Percentiles rank a stretch among this genome's conserved stretches.
phyloP scores from a whole-genome alignment of 1,140 invertebrate genomes.

The Chionoecetes opilio region DNA sequence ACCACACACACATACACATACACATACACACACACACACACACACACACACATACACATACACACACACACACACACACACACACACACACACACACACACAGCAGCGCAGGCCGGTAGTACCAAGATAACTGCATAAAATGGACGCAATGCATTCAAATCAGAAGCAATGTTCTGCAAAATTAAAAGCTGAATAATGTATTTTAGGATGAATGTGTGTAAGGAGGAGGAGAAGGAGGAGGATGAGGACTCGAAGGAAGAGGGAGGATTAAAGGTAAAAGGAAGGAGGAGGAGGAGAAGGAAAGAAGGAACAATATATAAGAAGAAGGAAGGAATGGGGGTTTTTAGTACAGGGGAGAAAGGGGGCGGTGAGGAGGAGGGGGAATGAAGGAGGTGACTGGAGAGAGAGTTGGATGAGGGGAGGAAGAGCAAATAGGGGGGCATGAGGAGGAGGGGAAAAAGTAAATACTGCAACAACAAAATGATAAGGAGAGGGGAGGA shows the following conservation, averaged over 20 bases:
- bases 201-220: not conserved
- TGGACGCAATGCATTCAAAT: not conserved
- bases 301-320: not conserved
- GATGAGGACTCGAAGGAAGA: not conserved
- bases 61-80: constrained; percentile 21
- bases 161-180: not conserved
- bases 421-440: not conserved
- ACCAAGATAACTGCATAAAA: too few relatives aligned
- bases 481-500: not conserved
- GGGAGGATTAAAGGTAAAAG: not conserved
- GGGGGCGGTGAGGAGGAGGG: not conserved
- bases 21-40: not conserved
- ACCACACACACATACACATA: not conserved
- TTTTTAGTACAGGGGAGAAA: not conserved
- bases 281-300: not conserved
- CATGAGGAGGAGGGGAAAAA: not conserved
- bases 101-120: too few relatives aligned
- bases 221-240: not conserved
- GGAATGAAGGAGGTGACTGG: not conserved
- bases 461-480: not conserved
- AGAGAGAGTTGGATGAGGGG: not conserved
- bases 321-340: not conserved
- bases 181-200: not conserved
- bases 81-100: not conserved
- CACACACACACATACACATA: constrained; percentile 3